Base-by-base conservation (phyloP, 2,113 vertebrate species). In the Podarcis cretensis region DNA sequence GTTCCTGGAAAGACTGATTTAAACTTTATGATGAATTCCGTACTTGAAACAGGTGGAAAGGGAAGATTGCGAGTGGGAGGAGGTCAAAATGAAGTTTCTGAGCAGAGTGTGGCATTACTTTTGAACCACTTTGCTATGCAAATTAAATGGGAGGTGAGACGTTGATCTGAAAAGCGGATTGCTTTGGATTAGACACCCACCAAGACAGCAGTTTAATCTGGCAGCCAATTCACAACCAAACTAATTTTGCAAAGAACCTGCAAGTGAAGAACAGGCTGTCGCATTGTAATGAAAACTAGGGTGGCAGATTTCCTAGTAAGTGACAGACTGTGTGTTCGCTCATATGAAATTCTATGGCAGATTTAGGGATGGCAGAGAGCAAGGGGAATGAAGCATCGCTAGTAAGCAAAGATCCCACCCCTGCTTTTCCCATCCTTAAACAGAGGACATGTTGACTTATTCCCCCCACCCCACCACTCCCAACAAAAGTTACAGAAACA, bases 121-220 rank as follows among this genome's bases (percentile, higher is more conserved):
- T 83, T 78, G 86, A 91, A 86, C 91, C 80, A 78, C 89, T 93
- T 94, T 66, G 87, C 30, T 0, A 74, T 87, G 83, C 68, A 92
- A 89, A 92, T 94, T 90, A 91, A 83, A 90, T 87, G 35, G 21
- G 81, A 30, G 82, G 59, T 73, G 89, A 90, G 83, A 85, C 0
- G 0, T 78, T 87, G 87, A 92, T 94, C 78, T 89, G 82, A 84
- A 90, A 95, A 92, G 93, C 88, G 92, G 91, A 95, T 95, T 94
- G 93, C 74, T 91, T 84, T 75, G 92, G 91, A 93, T 96, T 94
- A 95, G 83, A 40, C 88, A 57, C 90, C 65, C 78, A 91, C 81
- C 77, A 88, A 94, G 91, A 84, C 87, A 90, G 85, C 76, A 85
- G 89, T 86, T 95, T 94, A 91, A 90, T 75, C n/a, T 85, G 91